Evolutionary conservation across 1,140 invertebrate species (phyloP).

Genomic region (Pseudobourletiella spinata): DNA sequence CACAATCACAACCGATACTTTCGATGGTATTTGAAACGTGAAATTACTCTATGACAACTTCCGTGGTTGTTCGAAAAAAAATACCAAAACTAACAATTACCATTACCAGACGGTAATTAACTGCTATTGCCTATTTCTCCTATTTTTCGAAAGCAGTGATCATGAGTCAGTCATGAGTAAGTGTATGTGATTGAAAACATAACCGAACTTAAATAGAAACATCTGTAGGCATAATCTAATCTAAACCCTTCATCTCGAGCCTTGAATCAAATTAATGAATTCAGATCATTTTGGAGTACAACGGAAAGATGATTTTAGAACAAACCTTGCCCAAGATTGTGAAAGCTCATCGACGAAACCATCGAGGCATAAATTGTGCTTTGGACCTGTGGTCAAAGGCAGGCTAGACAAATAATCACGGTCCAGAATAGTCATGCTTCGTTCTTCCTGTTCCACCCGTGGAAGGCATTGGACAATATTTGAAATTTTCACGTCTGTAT

Average conservation of each 20-base stretch:
- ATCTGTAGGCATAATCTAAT: background rate
- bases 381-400: background rate
- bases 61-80: too few relatives aligned
- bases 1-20: too few relatives aligned
- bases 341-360: background rate
- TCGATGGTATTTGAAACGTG: too few relatives aligned
- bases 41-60: too few relatives aligned
- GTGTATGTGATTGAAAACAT: background rate
- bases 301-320: background rate
- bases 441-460: background rate
- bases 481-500: background rate
- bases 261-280: background rate
- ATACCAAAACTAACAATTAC: too few relatives aligned
- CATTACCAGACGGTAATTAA: too few relatives aligned
- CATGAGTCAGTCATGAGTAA: background rate
- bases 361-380: background rate
- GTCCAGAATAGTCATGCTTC: background rate
- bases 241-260: background rate
- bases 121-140: too few relatives aligned
- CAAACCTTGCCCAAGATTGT: background rate
- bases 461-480: background rate
- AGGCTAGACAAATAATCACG: background rate
- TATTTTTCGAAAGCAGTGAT: background rate
- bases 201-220: background rate
- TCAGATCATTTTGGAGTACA: background rate